These are phyloP conservation scores for Periophthalmus magnuspinnatus DNA, from an alignment of 2,797 vertebrate species.

Conservation along the genomic window DNA sequence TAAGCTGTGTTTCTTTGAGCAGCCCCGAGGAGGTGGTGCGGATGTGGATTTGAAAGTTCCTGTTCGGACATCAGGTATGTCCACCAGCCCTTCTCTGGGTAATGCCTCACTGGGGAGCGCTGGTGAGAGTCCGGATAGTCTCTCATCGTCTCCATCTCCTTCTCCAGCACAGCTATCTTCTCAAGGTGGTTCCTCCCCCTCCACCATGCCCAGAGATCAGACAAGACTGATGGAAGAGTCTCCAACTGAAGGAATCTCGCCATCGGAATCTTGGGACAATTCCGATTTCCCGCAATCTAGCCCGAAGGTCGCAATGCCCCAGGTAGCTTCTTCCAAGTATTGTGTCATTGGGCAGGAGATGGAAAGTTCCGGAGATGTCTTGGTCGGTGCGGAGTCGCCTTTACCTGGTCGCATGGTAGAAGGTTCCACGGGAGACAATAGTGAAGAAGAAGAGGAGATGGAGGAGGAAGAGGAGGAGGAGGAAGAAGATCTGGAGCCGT, in stretches of 20 bases:
- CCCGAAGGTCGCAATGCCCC: constrained; percentile 60
- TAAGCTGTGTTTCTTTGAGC: constrained; percentile 90
- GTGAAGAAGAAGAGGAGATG: constrained; percentile 64
- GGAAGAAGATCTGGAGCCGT: constrained; percentile 68
- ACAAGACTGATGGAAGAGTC: constrained; percentile 30
- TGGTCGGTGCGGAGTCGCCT: constrained; percentile 17
- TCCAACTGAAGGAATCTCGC: constrained; percentile 26
- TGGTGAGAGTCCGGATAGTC: constrained; percentile 76
- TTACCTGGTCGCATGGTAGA: constrained; percentile 38
- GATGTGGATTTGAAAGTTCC: constrained; percentile 82
- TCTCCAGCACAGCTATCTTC: constrained; percentile 62
- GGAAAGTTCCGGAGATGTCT: constrained; percentile 36
- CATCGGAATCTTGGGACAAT: constrained; percentile 71
- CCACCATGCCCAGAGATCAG: constrained; percentile 31
- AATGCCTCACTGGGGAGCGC: constrained; percentile 72
- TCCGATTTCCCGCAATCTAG: constrained; percentile 46
- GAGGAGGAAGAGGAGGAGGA: constrained; percentile 65
- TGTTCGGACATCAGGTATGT: constrained; percentile 56
- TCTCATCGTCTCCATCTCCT: constrained; percentile 71
- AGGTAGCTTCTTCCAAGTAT: constrained; percentile 71
- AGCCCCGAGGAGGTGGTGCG: constrained; percentile 57
- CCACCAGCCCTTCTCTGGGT: constrained; percentile 68
- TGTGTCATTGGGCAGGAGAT: constrained; percentile 53
- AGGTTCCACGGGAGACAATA: constrained; percentile 75
- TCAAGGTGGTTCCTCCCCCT: constrained; percentile 44